Conservation (phyloP, 2,113 vertebrate genomes). For the Nothocercus nigrocapillus region DNA sequence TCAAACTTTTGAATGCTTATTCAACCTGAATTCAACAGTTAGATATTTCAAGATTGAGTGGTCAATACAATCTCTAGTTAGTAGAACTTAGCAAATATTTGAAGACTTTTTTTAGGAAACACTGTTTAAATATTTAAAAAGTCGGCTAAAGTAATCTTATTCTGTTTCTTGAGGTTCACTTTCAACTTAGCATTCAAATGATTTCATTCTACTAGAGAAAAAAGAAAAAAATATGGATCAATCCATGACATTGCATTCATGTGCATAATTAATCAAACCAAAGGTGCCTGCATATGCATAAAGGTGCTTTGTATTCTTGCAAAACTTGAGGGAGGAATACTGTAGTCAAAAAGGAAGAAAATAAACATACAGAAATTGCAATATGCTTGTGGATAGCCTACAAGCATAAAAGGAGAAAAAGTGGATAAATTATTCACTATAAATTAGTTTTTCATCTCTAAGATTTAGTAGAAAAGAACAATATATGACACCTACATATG, state of each 20-base stretch:
- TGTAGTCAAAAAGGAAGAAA: background rate
- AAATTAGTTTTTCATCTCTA: background rate
- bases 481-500: background rate
- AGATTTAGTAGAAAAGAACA: background rate
- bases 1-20: background rate
- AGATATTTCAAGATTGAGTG: constrained; percentile 6
- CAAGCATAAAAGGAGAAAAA: background rate
- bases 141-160: background rate
- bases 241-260: background rate
- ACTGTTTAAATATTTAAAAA: background rate
- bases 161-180: background rate
- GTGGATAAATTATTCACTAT: background rate
- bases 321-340: background rate
- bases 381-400: background rate
- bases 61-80: background rate
- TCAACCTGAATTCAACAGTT: background rate
- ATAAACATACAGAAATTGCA: background rate
- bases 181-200: background rate
- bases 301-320: no score
- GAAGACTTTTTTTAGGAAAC: background rate
- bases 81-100: background rate
- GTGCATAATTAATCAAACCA: background rate
- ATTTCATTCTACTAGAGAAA: background rate
- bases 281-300: background rate
- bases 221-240: background rate